Evolutionary conservation across 92 coral and sea anemone genomes (phyloP), one percentile per base, ranked within the genome.

Genomic region (Paragorgia papillata): DNA sequence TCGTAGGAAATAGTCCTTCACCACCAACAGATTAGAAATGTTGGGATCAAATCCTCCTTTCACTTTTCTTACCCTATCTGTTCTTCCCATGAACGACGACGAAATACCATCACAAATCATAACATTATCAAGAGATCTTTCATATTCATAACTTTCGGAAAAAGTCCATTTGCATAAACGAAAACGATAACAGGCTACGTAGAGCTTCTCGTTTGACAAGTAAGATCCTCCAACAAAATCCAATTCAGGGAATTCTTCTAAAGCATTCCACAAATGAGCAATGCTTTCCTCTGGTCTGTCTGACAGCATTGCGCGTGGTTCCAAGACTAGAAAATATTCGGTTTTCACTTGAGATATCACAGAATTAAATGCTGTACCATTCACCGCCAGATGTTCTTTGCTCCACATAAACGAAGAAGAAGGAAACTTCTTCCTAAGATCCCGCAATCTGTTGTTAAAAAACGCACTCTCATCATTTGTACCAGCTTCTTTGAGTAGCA

Each of bases 61-160:
- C n/a, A 80, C 37, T 15, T 33, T 27, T 19, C 14, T 46, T 22
- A 84, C 32, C 15, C 84, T 83, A 28, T 51, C 57, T 13, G 74
- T 63, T 75, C 85, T 80, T 1, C 88, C 91, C 88, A 88, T 84
- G 66, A 88, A 88, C 40, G 91, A 84, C 20, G 88, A 40, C 9
- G 86, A 80, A 35, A 80, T 87, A 22, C 78, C 81, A 7, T 87
- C 91, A 74, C 90, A 87, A 20, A 87, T 79, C 90, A 87, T 87
- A 28, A 87, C 22, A 31, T 87, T 86, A 8, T 76, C 85, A 17
- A 87, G 48, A 10, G 87, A 83, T n/a, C 81, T 67, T 12, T 53
- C 44, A 57, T 83, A 87, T 69, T 87, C 90, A 53, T 87, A 87
- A 20, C 80, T 71, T 50, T 78, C 82, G 19, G 90, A 83, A 33